Percentiles rank a stretch among this genome's conserved stretches.
Evolutionary conservation across 2,888 invertebrate genomes (phyloP).

Genomic region (Synanthedon vespiformis): DNA sequence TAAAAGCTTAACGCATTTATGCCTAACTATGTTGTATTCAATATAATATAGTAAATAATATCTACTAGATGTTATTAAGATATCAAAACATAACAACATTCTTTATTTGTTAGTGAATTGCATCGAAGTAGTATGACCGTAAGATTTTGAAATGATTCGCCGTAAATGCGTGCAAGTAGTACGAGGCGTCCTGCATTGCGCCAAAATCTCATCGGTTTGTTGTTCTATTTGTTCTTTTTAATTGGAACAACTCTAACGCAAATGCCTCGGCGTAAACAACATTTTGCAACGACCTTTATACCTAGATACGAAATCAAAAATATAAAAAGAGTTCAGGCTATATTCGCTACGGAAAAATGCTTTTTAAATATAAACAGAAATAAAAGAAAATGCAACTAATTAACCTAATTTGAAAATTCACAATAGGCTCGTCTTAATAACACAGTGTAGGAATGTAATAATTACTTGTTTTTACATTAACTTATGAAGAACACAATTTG

Average conservation of each 20-base stretch:
- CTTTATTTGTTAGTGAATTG: no score
- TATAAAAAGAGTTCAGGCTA: no score
- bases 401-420: conserved; percentile 5
- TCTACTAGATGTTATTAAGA: no score
- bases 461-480: not conserved
- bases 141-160: conserved; percentile 45
- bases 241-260: conserved; percentile 27
- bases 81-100: no score
- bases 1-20: no score
- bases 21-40: no score
- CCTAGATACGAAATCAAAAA: no score
- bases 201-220: conserved; percentile 49
- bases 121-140: no score
- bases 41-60: no score
- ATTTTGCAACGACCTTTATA: conserved; percentile 1
- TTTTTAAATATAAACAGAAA: no score
- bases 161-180: conserved; percentile 46
- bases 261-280: not conserved
- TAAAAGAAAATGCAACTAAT: conserved; percentile 1
- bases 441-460: conserved; percentile 7
- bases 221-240: conserved; percentile 47
- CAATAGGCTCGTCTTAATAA: conserved; percentile 21
- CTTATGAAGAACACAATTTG: not conserved
- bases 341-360: no score
- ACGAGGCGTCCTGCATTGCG: conserved; percentile 61